Conservation (phyloP, 2,888 invertebrate species). For the Erebia epiphron region DNA sequence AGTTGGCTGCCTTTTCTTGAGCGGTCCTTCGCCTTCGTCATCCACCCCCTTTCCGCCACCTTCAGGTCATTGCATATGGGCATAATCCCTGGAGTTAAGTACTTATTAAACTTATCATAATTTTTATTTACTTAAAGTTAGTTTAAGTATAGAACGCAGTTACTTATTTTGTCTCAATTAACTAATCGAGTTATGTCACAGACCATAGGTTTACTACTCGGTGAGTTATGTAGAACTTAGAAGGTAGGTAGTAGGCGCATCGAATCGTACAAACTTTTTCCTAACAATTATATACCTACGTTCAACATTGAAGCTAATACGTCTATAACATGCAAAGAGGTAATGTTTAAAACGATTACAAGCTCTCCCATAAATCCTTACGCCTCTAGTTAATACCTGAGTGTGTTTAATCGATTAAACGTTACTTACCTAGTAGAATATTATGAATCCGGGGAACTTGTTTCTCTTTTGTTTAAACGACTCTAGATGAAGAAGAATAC, state of each 20-base stretch:
- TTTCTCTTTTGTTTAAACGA: too few relatives aligned
- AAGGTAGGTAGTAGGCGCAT: neutral
- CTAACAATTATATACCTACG: constrained; percentile 5
- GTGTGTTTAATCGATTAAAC: neutral
- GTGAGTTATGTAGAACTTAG: too few relatives aligned
- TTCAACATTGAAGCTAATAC: constrained; percentile 14
- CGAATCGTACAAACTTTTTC: constrained; percentile 14
- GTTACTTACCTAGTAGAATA: neutral
- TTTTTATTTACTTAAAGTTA: too few relatives aligned
- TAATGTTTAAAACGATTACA: constrained; percentile 13
- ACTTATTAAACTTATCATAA: neutral
- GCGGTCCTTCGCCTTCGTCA: too few relatives aligned
- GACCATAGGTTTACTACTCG: too few relatives aligned
- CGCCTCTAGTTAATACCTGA: neutral
- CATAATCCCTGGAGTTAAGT: neutral
- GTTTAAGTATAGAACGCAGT: too few relatives aligned
- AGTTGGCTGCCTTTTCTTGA: too few relatives aligned
- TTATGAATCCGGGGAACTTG: too few relatives aligned
- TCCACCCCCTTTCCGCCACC: too few relatives aligned
- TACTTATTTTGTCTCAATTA: neutral
- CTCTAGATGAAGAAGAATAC: too few relatives aligned
- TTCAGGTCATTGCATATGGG: too few relatives aligned
- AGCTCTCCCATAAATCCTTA: constrained; percentile 5
- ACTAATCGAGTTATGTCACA: constrained; percentile 7
- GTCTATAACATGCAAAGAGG: constrained; percentile 13